Conservation (phyloP, 2,888 invertebrate genomes). For the Spisula solida region DNA sequence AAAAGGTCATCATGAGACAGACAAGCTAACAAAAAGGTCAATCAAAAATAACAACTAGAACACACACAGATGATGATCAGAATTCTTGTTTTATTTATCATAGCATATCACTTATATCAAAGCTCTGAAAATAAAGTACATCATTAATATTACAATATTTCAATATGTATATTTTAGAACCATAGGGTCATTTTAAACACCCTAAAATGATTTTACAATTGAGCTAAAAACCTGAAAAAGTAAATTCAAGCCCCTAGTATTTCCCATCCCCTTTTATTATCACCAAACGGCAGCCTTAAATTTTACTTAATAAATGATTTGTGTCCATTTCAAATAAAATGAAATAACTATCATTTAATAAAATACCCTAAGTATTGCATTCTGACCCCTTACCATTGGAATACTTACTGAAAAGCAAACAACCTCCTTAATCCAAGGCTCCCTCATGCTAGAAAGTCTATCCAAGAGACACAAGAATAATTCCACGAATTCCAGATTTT, state of each 20-base stretch:
- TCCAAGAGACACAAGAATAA: constrained; percentile 16
- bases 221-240: not conserved
- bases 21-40: too few species aligned
- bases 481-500: not conserved
- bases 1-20: too few species aligned
- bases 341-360: not conserved
- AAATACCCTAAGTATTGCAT: not conserved
- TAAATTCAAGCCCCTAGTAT: not conserved
- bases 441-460: not conserved
- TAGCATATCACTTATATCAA: not conserved
- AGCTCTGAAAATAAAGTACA: constrained; percentile 21
- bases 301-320: not conserved
- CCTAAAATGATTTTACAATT: not conserved
- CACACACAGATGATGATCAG: not conserved
- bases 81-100: not conserved
- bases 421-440: constrained; percentile 10
- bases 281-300: not conserved
- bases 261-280: not conserved
- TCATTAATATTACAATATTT: not conserved
- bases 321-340: not conserved
- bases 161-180: not conserved
- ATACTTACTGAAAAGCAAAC: not conserved
- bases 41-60: not conserved
- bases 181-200: not conserved
- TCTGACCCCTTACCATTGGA: not conserved